Percentiles rank a stretch among this genome's conserved stretches.
Evolutionary conservation across 2,797 vertebrate genomes (phyloP).

Genomic region (Adelosebastes latens): DNA sequence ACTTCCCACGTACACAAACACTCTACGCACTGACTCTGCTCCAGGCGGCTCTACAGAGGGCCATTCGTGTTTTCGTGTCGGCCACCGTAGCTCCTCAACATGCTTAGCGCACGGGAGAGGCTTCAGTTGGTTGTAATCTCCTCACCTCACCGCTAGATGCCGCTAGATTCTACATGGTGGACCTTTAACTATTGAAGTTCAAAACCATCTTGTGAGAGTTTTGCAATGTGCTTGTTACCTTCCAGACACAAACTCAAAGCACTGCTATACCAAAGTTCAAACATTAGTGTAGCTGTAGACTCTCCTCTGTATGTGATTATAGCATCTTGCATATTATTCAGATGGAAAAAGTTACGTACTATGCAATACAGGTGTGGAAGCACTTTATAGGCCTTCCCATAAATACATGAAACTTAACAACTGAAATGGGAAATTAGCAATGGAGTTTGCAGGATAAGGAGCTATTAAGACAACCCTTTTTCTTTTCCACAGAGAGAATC

Average conservation of each 20-base stretch:
- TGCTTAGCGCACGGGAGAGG: no score
- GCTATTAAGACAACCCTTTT: neutral
- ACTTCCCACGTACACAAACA: no score
- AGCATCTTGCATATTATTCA: neutral
- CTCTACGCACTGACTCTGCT: no score
- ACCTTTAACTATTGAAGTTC: no score
- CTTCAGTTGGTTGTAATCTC: no score
- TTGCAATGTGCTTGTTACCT: no score
- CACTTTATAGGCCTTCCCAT: neutral
- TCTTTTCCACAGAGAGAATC: conserved; percentile 80
- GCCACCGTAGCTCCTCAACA: no score
- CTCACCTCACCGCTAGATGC: no score
- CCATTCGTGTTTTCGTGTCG: no score
- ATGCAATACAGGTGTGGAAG: neutral
- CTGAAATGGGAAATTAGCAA: neutral
- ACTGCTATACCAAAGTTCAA: neutral
- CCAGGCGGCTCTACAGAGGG: no score
- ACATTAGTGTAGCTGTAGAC: neutral
- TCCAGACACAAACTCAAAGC: neutral
- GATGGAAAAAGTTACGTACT: neutral
- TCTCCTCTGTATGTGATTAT: neutral
- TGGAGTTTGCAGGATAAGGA: neutral
- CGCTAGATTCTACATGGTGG: no score
- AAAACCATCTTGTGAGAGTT: no score
- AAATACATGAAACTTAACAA: neutral